A percentile compares a stretch with the other conserved stretches of the same genome.
Conservation (phyloP, 2,113 vertebrate species). For the Alosa alosa region DNA sequence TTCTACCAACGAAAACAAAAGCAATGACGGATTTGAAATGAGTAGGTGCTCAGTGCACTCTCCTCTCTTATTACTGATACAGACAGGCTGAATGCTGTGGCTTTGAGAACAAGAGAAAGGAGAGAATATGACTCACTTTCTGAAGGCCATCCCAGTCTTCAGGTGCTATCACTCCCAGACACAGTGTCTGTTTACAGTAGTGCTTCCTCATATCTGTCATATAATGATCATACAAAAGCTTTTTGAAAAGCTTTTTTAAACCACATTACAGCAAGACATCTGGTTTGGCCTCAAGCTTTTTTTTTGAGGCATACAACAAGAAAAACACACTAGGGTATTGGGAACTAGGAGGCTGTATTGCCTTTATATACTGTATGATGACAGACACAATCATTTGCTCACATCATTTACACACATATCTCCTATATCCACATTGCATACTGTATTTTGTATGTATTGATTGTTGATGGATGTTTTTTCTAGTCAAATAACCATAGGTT, state of each 20-base stretch:
- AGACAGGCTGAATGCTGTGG: not conserved
- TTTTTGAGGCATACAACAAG: no score
- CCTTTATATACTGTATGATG: not conserved
- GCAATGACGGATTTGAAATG: not conserved
- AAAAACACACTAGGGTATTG: no score
- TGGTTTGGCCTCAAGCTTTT: no score
- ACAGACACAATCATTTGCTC: not conserved
- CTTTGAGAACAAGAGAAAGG: not conserved
- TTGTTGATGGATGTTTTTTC: not conserved
- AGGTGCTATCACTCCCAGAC: not conserved
- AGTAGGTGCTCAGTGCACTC: not conserved
- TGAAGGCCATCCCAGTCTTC: not conserved
- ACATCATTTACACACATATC: not conserved
- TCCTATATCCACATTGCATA: not conserved
- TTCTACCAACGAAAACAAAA: not conserved
- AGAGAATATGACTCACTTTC: not conserved
- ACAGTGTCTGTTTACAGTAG: not conserved
- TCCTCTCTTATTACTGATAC: not conserved
- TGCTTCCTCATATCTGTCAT: not conserved
- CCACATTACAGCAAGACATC: no score
- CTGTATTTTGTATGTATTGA: not conserved
- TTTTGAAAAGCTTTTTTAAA: no score
- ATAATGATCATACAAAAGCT: not conserved
- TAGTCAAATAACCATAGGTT: not conserved
- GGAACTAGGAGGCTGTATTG: no score